Evolutionary conservation across 2,113 vertebrate species (phyloP).

Genomic region (Thinocorus orbignyianus): DNA sequence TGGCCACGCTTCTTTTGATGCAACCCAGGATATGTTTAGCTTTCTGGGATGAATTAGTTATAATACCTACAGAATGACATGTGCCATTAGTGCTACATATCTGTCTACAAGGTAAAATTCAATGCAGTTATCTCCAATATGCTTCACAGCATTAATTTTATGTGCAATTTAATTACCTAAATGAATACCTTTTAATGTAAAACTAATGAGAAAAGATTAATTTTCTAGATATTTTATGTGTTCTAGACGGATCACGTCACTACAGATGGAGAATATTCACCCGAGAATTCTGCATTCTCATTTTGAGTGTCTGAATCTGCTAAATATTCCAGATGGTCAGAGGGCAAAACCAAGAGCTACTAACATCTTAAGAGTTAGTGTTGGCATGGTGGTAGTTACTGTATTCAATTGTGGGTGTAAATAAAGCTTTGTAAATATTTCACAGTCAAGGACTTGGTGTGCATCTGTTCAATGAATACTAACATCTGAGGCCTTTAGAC

Average conservation of each 20-base stretch:
- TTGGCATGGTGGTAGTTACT: background rate
- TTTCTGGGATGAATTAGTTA: no score
- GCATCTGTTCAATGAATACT: background rate
- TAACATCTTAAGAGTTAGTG: background rate
- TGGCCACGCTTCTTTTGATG: no score
- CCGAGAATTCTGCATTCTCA: background rate
- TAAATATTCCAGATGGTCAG: conserved; percentile 16
- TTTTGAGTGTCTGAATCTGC: background rate
- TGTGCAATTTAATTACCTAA: background rate
- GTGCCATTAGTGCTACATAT: background rate
- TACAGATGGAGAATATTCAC: background rate
- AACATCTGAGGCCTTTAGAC: background rate
- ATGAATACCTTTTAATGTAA: background rate
- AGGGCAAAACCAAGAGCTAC: conserved; percentile 4
- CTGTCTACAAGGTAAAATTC: background rate
- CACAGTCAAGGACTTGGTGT: background rate
- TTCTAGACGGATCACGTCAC: background rate
- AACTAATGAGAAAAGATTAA: background rate
- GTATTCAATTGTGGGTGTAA: background rate
- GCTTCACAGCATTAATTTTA: background rate
- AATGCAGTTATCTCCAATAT: background rate
- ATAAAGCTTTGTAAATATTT: conserved; percentile 19
- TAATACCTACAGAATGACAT: background rate
- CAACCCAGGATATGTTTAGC: no score
- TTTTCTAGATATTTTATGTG: background rate